phyloP scores from a whole-genome alignment of 2,888 invertebrate species.

The Sphinx pinastri region DNA sequence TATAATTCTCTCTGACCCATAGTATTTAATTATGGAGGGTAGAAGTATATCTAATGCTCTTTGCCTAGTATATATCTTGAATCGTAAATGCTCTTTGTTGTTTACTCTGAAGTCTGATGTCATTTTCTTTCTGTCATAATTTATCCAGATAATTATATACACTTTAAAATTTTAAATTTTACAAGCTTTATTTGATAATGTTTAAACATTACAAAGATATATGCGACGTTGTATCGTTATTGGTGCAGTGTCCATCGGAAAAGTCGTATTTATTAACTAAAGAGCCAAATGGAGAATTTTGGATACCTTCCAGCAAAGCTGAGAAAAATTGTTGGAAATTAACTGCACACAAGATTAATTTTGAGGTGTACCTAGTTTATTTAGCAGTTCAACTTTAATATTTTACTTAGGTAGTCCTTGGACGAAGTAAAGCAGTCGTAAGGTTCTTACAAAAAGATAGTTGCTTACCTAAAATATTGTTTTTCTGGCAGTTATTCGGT shows the following conservation, averaged over 20 bases:
- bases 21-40: no score
- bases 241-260: conserved; percentile 65
- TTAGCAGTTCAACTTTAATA: background rate
- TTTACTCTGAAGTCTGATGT: no score
- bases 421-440: no score
- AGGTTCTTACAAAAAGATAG: no score
- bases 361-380: conserved; percentile 51
- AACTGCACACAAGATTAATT: conserved; percentile 64
- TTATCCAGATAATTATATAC: no score
- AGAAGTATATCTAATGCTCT: no score
- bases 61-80: no score
- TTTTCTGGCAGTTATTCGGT: conserved; percentile 51
- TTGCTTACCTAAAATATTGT: no score
- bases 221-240: conserved; percentile 67
- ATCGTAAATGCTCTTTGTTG: no score
- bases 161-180: background rate
- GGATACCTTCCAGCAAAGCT: conserved; percentile 66
- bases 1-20: no score
- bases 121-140: no score
- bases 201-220: conserved; percentile 67
- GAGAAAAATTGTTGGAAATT: conserved; percentile 70
- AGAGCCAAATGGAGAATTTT: conserved; percentile 64
- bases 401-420: no score
- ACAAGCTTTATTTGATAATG: conserved; percentile 44
- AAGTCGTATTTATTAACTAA: conserved; percentile 60